Conservation (phyloP, 2,888 invertebrate species). For the Horisme vitalbata region DNA sequence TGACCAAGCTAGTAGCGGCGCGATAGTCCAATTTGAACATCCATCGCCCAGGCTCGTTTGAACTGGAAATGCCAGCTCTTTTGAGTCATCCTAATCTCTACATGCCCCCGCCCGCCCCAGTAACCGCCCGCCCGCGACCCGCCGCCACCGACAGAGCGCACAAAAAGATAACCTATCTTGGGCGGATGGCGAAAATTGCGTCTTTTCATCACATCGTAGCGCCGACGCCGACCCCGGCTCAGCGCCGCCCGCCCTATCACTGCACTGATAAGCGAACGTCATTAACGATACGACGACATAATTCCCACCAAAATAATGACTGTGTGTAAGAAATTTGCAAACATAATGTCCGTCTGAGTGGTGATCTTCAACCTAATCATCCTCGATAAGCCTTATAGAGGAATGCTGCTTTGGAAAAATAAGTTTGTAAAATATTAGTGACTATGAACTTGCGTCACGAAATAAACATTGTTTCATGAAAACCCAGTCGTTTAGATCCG, state of each 20-base stretch:
- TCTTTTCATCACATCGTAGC: slow-evolving; percentile 24
- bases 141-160: slow-evolving; percentile 10
- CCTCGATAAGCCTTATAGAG: too few species aligned
- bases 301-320: too few species aligned
- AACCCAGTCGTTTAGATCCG: not conserved
- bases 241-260: not conserved
- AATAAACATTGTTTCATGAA: not conserved
- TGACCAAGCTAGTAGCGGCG: too few species aligned
- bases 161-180: slow-evolving; percentile 31
- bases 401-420: too few species aligned
- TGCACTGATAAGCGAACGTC: slow-evolving; percentile 3
- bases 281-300: not conserved
- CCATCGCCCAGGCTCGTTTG: not conserved
- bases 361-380: too few species aligned
- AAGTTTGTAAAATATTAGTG: too few species aligned
- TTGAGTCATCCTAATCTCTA: slow-evolving; percentile 11
- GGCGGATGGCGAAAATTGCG: slow-evolving; percentile 23
- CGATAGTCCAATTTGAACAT: not conserved
- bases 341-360: too few species aligned
- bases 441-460: not conserved
- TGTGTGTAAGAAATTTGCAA: too few species aligned
- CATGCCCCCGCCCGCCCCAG: not conserved
- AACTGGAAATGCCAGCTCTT: slow-evolving; percentile 12
- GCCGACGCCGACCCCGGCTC: not conserved
- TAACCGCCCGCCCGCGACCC: not conserved